Evolutionary conservation across 2,888 invertebrate genomes (phyloP).

Genomic region (Nebria brevicollis): DNA sequence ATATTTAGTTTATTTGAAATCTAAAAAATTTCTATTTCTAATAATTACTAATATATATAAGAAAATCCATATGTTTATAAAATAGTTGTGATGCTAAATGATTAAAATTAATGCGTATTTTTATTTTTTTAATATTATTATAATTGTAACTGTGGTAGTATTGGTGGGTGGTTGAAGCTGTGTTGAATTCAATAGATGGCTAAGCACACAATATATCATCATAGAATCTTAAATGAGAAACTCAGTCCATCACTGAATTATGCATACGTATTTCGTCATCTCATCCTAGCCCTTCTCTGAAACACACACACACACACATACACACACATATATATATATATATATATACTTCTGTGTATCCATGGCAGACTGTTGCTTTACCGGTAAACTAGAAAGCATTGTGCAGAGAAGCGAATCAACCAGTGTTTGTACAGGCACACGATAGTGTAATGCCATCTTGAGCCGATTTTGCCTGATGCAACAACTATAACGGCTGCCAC

Average conservation of each 20-base stretch:
- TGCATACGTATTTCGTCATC: not conserved
- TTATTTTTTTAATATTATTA: too few relatives aligned
- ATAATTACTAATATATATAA: too few relatives aligned
- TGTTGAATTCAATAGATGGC: too few relatives aligned
- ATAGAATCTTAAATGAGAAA: not conserved
- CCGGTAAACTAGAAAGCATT: not conserved
- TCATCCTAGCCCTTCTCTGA: not conserved
- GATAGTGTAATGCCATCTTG: not conserved
- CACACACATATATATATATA: too few relatives aligned
- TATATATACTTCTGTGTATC: not conserved
- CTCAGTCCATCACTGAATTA: not conserved
- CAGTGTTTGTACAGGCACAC: not conserved
- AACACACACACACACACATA: not conserved
- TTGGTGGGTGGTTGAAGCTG: too few relatives aligned
- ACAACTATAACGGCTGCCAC: not conserved
- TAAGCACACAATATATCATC: not conserved
- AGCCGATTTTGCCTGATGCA: not conserved
- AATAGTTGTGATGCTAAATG: too few relatives aligned
- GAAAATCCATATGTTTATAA: too few relatives aligned
- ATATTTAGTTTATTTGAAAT: too few relatives aligned
- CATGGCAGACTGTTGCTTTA: conserved; percentile 1
- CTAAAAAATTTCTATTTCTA: too few relatives aligned
- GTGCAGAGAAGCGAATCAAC: not conserved
- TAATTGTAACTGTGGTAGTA: too few relatives aligned
- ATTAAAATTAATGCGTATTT: too few relatives aligned